These are phyloP conservation scores for Argyrosomus japonicus DNA, from an alignment of 2,113 vertebrate species.

Conservation along the genomic window DNA sequence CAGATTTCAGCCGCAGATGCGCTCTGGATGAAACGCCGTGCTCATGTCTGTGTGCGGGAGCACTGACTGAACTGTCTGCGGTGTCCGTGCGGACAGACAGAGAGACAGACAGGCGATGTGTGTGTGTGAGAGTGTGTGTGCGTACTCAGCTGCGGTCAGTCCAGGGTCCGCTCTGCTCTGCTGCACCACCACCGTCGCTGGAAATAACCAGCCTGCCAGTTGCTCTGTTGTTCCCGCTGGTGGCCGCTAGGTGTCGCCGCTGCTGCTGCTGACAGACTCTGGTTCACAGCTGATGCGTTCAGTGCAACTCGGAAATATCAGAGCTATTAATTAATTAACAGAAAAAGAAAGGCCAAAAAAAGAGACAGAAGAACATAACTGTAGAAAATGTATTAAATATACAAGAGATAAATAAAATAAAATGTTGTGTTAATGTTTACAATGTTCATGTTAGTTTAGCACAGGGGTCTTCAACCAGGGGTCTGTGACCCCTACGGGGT, in stretches of 20 bases:
- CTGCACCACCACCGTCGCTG: conserved; percentile 44
- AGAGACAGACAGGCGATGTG: background rate
- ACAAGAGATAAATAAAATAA: too few relatives aligned
- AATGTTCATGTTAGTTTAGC: too few relatives aligned
- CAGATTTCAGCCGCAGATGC: conserved; percentile 25
- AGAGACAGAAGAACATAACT: too few relatives aligned
- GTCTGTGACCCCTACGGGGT: too few relatives aligned
- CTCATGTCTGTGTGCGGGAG: conserved; percentile 27
- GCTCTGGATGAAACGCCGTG: conserved; percentile 12
- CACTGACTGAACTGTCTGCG: background rate
- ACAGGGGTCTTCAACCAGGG: too few relatives aligned
- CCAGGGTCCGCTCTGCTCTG: conserved; percentile 26
- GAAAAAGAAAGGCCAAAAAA: background rate
- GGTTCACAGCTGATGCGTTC: conserved; percentile 5
- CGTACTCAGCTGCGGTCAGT: conserved; percentile 21
- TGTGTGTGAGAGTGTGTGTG: background rate
- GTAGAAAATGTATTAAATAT: too few relatives aligned
- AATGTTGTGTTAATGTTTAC: too few relatives aligned
- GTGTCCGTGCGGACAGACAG: background rate
- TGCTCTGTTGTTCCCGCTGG: background rate
- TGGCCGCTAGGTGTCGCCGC: conserved; percentile 38
- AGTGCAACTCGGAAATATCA: conserved; percentile 28
- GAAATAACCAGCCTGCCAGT: background rate
- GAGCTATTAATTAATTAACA: background rate
- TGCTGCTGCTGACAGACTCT: background rate